Evolutionary conservation across 2,113 vertebrate genomes (phyloP), one percentile per base, ranked within the genome.

Genomic region (Carassius gibelio): DNA sequence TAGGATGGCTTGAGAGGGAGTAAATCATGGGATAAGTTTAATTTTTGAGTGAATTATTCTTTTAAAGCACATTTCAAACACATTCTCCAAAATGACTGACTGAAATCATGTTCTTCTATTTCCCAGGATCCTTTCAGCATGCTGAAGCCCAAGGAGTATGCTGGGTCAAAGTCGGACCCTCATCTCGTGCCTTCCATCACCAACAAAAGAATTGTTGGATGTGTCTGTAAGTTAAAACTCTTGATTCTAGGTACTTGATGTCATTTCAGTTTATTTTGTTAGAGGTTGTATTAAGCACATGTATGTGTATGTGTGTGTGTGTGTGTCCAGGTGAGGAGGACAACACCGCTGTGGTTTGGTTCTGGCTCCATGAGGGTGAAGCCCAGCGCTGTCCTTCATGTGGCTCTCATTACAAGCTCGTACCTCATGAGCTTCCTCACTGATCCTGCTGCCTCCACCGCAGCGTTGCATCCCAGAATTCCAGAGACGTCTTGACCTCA

Each of bases 311-410:
- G 42, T 10, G 26, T 76, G 5, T 48, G 2, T 74, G 85, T 89
- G 5, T 48, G 2, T 74, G 85, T 89, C 52, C 82, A 98, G 97
- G 97, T 91, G 97, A 98, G 84, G 96, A 98, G 83, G 97, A 97
- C 90, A 97, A 96, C 93, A 96, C 95, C 0, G 86, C 86, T 0
- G 92, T 97, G 15, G 89, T 96, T 45, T 97, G 96, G 96, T 97
- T 98, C 92, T 97, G 96, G 96, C 91, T 98, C 42, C 96, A 97
- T 61, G 87, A 96, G 83, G 97, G 96, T 0, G 95, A 97, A 23
- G 26, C 94, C 21, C 96, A 97, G 89, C 94, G 96, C 78, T 98
- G 97, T 89, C 96, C 96, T 0, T 96, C 93, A 75, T 97, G 96
- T 1, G 97, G 97, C 0, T 5, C 95, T 75, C 93, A 97, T 91